Conservation (phyloP, 2,797 vertebrate genomes). For the Anabacerthia variegaticeps region DNA sequence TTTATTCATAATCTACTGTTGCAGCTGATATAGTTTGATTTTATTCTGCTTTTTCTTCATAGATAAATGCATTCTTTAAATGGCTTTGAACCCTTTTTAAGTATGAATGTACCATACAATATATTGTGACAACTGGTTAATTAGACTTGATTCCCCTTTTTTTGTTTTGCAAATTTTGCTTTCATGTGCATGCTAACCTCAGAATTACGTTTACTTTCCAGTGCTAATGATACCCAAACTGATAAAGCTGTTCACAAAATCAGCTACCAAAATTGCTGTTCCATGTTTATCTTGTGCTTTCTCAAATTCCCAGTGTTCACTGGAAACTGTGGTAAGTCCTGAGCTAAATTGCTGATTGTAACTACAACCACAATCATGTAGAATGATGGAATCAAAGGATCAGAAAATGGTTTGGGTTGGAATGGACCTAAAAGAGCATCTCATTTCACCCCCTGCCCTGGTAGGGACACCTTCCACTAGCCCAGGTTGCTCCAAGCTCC, state of each 20-base stretch:
- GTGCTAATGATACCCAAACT: not conserved
- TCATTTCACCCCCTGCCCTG: not conserved
- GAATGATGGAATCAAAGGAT: not conserved
- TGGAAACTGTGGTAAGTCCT: not conserved
- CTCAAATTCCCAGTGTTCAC: accelerated
- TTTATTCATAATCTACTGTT: constrained; percentile 38
- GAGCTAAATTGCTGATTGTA: not conserved
- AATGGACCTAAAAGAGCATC: not conserved
- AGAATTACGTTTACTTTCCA: not conserved
- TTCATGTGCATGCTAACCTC: not conserved
- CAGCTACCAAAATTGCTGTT: not conserved
- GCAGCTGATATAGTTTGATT: not conserved
- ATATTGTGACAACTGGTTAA: not conserved
- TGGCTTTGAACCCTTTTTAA: not conserved
- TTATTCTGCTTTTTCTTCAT: not conserved
- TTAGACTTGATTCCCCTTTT: not conserved
- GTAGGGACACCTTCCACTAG: not conserved
- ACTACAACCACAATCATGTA: not conserved
- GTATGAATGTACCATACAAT: not conserved
- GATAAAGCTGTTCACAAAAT: not conserved
- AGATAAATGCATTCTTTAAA: constrained; percentile 8
- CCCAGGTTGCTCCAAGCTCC: not conserved
- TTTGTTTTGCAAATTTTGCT: not conserved
- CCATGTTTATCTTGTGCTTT: not conserved
- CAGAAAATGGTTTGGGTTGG: not conserved